These are phyloP conservation scores for Aphelenchoides besseyi DNA, from an alignment of 1,140 invertebrate species.

Conservation along the genomic window DNA sequence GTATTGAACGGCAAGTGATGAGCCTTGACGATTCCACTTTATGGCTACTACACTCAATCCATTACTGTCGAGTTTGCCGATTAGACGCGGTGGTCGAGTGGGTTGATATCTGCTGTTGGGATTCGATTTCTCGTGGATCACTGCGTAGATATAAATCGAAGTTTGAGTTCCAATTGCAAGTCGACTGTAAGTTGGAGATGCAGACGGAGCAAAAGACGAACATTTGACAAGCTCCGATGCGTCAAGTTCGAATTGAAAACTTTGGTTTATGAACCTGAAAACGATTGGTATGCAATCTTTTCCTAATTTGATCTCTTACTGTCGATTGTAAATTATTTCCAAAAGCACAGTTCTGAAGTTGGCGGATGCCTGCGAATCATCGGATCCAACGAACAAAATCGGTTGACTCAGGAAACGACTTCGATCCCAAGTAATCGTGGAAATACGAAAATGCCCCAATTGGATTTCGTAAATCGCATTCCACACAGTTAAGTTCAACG, in stretches of 20 bases:
- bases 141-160: not conserved
- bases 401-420: slow-evolving; percentile 3
- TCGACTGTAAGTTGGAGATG: not conserved
- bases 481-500: slow-evolving; percentile 9
- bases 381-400: not conserved
- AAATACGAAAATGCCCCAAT: slow-evolving; percentile 12
- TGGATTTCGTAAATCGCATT: slow-evolving; percentile 17
- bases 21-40: not conserved
- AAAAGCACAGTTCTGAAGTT: not conserved
- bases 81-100: not conserved
- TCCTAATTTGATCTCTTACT: too few relatives aligned
- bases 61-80: not conserved
- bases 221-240: not conserved
- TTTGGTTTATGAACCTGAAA: slow-evolving; percentile 6
- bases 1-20: not conserved
- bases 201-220: slow-evolving; percentile 1
- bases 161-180: not conserved
- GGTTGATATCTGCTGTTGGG: not conserved
- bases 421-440: slow-evolving; percentile 5
- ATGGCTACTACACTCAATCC: not conserved
- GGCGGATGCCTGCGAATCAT: not conserved
- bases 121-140: not conserved
- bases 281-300: not conserved
- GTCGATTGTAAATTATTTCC: not conserved
- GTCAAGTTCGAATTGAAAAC: not conserved